phyloP scores from a whole-genome alignment of 2,113 vertebrate species.

The Cromileptes altivelis region DNA sequence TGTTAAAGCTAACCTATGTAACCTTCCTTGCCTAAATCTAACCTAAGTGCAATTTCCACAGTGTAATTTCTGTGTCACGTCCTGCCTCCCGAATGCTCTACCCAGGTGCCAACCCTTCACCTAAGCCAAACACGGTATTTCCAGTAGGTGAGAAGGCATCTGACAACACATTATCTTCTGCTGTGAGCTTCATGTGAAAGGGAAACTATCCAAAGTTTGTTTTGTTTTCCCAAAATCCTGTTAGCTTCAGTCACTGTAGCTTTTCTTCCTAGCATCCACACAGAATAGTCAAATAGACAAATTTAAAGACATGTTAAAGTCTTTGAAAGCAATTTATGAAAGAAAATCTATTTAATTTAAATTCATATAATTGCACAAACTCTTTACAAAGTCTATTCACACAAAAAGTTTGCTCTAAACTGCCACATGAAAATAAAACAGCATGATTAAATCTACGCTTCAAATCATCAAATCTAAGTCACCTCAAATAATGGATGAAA shows the following conservation, averaged over 20 bases:
- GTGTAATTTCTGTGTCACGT: no score
- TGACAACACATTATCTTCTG: no score
- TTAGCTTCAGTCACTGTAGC: neutral
- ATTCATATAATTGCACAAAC: neutral
- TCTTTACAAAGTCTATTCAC: neutral
- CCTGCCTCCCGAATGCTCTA: no score
- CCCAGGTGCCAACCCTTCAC: no score
- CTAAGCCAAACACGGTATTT: no score
- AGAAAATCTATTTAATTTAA: neutral
- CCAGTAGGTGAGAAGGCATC: no score
- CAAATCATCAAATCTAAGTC: neutral
- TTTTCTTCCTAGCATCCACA: neutral
- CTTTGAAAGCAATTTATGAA: neutral
- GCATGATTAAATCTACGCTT: neutral
- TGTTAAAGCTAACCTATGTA: no score
- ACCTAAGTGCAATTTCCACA: no score
- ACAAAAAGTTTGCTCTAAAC: neutral
- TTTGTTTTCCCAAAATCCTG: neutral
- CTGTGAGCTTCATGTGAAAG: no score
- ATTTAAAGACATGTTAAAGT: neutral
- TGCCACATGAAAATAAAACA: neutral
- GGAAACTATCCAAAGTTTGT: no score
- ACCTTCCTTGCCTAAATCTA: no score
- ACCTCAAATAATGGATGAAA: neutral
- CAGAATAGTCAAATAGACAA: neutral